Conservation (phyloP, 2,888 invertebrate species). For the Pheosia gnoma region DNA sequence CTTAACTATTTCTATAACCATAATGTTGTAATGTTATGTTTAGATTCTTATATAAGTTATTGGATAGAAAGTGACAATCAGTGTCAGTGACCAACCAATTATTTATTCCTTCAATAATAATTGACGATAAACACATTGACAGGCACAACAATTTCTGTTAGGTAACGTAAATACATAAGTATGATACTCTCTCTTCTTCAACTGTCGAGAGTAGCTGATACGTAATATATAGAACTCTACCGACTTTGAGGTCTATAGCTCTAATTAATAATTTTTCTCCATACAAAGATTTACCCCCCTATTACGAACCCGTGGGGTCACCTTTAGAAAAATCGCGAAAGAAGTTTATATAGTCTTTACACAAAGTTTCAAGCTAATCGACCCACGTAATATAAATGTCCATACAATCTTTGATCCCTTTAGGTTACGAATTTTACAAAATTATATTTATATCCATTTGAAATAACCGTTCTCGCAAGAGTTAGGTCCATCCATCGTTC, state of each 20-base stretch:
- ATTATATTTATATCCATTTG: constrained; percentile 46
- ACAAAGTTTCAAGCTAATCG: too few relatives aligned
- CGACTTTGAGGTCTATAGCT: too few relatives aligned
- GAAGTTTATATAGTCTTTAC: too few relatives aligned
- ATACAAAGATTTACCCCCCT: too few relatives aligned
- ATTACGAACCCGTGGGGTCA: too few relatives aligned
- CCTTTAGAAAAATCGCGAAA: too few relatives aligned
- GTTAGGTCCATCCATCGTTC: constrained; percentile 9
- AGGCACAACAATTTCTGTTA: constrained; percentile 10
- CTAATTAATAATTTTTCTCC: too few relatives aligned
- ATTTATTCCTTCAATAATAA: neutral
- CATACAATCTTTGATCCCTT: too few relatives aligned
- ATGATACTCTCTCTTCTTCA: constrained; percentile 13
- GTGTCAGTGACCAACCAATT: neutral
- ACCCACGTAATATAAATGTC: too few relatives aligned
- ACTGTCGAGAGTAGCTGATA: constrained; percentile 17
- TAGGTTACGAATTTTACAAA: constrained; percentile 7
- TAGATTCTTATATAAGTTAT: neutral
- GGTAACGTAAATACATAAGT: constrained; percentile 15
- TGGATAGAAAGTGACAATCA: neutral
- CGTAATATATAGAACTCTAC: constrained; percentile 13
- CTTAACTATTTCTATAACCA: too few relatives aligned
- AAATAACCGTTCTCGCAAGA: constrained; percentile 47
- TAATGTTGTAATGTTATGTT: neutral
- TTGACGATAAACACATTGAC: neutral